Percentiles rank a stretch among this genome's conserved stretches.
These are phyloP conservation scores for Metellina segmentata DNA, from an alignment of 2,888 invertebrate species.

Conservation along the genomic window DNA sequence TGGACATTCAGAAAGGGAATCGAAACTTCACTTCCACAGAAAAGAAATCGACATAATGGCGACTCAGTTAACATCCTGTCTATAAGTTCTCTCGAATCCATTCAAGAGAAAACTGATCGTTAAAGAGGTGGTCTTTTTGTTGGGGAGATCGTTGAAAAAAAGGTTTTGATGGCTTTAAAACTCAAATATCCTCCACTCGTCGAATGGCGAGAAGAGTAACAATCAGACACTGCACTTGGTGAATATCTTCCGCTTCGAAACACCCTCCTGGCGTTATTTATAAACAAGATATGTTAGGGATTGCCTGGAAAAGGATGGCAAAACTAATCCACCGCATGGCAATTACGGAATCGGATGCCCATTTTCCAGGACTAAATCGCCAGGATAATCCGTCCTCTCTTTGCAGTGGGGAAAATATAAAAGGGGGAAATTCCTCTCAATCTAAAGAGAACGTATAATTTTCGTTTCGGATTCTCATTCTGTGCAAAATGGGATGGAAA, in stretches of 20 bases:
- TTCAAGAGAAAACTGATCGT: too few species aligned
- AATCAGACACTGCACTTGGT: background rate
- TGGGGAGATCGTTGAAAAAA: too few species aligned
- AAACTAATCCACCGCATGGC: slow-evolving; percentile 7
- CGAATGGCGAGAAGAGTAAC: too few species aligned
- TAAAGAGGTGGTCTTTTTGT: too few species aligned
- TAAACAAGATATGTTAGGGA: background rate
- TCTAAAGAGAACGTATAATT: slow-evolving; percentile 55
- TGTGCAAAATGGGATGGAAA: slow-evolving; percentile 64
- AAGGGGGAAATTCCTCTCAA: slow-evolving; percentile 12
- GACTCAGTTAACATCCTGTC: too few species aligned
- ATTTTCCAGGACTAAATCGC: slow-evolving; percentile 51
- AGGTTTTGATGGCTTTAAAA: too few species aligned
- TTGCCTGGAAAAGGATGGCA: background rate
- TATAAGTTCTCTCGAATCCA: too few species aligned
- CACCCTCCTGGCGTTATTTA: background rate
- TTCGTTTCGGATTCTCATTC: slow-evolving; percentile 63
- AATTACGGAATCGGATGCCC: slow-evolving; percentile 53
- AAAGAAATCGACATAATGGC: background rate
- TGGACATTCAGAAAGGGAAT: too few species aligned
- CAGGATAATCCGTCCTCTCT: slow-evolving; percentile 45
- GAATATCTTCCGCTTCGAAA: background rate
- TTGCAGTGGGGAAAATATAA: too few species aligned
- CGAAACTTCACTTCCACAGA: too few species aligned
- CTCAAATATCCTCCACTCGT: too few species aligned